Evolutionary conservation across 2,113 vertebrate species (phyloP).

Genomic region (Marcusenius ussheri): DNA sequence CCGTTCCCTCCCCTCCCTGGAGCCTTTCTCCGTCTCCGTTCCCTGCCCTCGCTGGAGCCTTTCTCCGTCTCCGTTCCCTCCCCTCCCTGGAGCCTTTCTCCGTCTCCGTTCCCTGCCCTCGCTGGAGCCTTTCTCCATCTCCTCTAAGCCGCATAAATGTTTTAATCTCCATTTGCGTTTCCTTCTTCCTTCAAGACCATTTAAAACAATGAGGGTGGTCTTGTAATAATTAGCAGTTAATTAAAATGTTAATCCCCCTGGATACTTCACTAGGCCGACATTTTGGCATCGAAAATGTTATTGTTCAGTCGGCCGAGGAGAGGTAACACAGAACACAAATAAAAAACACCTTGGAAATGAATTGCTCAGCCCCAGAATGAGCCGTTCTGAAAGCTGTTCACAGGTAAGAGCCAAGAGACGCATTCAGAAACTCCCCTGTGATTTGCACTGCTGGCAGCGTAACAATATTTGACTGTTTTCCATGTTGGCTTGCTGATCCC

Average conservation of each 20-base stretch:
- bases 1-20: too few species aligned
- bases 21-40: too few species aligned
- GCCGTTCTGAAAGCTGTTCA: background rate
- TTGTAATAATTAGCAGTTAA: conserved; percentile 7
- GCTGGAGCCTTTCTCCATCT: background rate
- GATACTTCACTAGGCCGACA: background rate
- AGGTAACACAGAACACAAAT: background rate
- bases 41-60: too few species aligned
- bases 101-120: background rate
- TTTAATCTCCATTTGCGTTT: background rate
- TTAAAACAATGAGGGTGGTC: background rate
- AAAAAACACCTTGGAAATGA: background rate
- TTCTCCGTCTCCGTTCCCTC: too few species aligned
- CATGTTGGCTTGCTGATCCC: background rate
- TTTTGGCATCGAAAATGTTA: background rate
- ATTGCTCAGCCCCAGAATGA: background rate
- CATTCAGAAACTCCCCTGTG: background rate
- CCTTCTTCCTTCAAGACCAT: background rate
- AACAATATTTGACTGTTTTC: background rate
- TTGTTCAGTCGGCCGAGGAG: background rate
- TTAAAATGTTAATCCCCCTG: background rate
- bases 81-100: too few species aligned
- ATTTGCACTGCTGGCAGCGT: background rate
- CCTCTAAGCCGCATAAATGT: background rate
- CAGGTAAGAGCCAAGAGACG: background rate